A percentile compares a stretch with the other conserved stretches of the same genome.
Conservation (phyloP, 2,113 vertebrate genomes). For the Talpa occidentalis region DNA sequence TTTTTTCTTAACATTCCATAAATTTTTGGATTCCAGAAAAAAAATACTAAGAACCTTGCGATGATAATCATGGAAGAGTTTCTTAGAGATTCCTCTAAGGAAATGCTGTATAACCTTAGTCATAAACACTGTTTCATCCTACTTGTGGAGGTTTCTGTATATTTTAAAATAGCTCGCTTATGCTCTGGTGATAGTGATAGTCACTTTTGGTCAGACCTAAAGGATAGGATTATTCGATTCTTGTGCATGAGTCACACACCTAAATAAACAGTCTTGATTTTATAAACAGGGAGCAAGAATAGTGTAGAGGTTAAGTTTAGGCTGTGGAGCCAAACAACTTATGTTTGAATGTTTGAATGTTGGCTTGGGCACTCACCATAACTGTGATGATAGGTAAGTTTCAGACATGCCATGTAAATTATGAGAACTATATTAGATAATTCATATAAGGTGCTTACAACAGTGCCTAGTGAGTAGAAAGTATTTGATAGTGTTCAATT, state of each 20-base stretch:
- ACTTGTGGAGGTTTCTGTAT: neutral
- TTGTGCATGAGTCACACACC: neutral
- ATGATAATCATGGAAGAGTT: too few relatives aligned
- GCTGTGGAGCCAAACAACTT: neutral
- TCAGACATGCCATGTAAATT: neutral
- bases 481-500: neutral
- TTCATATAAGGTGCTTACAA: neutral
- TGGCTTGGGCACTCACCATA: neutral
- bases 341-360: neutral
- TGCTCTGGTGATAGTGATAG: neutral
- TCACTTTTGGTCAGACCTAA: neutral
- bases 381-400: neutral
- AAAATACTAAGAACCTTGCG: neutral
- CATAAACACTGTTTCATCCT: neutral
- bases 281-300: neutral
- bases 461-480: neutral
- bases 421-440: neutral
- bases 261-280: neutral
- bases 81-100: neutral
- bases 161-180: neutral
- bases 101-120: neutral
- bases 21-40: neutral
- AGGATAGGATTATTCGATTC: neutral
- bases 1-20: neutral
- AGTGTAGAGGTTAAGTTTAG: too few relatives aligned